Percentiles rank a stretch among this genome's conserved stretches.
These are phyloP conservation scores for Ictalurus punctatus DNA, from an alignment of 2,113 vertebrate genomes.

Conservation along the genomic window DNA sequence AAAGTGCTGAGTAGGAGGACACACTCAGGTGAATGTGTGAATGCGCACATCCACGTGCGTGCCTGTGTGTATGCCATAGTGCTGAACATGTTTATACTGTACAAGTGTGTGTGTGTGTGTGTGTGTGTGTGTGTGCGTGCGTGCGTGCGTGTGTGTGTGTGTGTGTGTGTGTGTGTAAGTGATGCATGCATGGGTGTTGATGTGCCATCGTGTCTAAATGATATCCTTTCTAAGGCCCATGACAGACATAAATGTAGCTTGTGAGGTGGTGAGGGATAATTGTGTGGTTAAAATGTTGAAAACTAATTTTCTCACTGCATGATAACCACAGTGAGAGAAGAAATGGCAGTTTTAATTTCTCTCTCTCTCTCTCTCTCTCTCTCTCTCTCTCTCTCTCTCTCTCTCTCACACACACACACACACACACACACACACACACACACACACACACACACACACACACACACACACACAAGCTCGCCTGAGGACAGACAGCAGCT, in stretches of 20 bases:
- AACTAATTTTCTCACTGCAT: slow-evolving; percentile 50
- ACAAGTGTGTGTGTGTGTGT: slow-evolving; percentile 30
- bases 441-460: neutral
- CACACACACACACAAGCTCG: neutral
- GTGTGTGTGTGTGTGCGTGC: slow-evolving; percentile 23
- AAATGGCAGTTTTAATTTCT: slow-evolving; percentile 46
- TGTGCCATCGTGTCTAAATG: slow-evolving; percentile 34
- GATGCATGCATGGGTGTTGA: slow-evolving; percentile 39
- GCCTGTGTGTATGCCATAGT: slow-evolving; percentile 13
- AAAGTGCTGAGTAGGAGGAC: slow-evolving; percentile 45
- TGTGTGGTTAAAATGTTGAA: slow-evolving; percentile 51
- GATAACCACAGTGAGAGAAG: slow-evolving; percentile 44
- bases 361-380: slow-evolving; percentile 19
- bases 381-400: no score
- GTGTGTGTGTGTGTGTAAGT: neutral
- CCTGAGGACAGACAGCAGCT: slow-evolving; percentile 43
- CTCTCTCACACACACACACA: neutral
- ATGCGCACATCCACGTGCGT: neutral
- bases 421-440: slow-evolving; percentile 36
- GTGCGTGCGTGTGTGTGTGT: slow-evolving; percentile 38
- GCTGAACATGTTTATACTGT: slow-evolving; percentile 5
- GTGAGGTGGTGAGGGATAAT: slow-evolving; percentile 54
- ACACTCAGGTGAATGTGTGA: slow-evolving; percentile 44
- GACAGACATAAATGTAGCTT: slow-evolving; percentile 50
- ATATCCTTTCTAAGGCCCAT: slow-evolving; percentile 41